Evolutionary conservation across 1,140 invertebrate species (phyloP).

Genomic region (Drosophila watanabei): DNA sequence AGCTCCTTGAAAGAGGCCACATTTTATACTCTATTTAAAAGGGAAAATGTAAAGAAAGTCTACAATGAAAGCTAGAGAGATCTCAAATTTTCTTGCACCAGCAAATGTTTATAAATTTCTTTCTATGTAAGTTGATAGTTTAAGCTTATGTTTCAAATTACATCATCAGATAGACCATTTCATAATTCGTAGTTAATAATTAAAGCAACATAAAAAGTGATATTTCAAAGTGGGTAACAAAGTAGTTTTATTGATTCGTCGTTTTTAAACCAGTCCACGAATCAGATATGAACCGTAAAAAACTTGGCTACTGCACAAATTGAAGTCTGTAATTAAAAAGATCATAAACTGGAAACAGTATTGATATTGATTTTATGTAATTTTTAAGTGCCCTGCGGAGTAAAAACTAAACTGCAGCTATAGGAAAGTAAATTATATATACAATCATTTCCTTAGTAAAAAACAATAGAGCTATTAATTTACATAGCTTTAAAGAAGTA

Average conservation of each 20-base stretch:
- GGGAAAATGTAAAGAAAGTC: not conserved
- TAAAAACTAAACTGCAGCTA: not conserved
- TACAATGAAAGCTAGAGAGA: not conserved
- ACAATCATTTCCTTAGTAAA: not conserved
- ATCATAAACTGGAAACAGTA: conserved; percentile 9
- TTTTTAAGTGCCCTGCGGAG: not conserved
- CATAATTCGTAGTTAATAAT: not conserved
- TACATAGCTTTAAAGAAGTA: not conserved
- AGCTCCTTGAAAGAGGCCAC: conserved; percentile 29
- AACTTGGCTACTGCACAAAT: conserved; percentile 14
- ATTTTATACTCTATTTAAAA: conserved; percentile 34
- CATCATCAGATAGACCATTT: not conserved
- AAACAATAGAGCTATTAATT: not conserved
- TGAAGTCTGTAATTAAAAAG: conserved; percentile 9
- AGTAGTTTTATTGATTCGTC: not conserved
- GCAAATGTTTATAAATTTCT: no score
- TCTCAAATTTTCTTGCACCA: no score
- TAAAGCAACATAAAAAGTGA: not conserved
- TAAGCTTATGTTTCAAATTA: not conserved
- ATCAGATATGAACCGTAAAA: conserved; percentile 21
- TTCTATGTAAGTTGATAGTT: not conserved
- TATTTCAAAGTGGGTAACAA: not conserved
- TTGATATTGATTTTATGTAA: conserved; percentile 9
- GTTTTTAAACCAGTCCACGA: not conserved
- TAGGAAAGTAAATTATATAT: not conserved